Conservation (phyloP, 1,140 invertebrate species). For the Probaryconus sp. region DNA sequence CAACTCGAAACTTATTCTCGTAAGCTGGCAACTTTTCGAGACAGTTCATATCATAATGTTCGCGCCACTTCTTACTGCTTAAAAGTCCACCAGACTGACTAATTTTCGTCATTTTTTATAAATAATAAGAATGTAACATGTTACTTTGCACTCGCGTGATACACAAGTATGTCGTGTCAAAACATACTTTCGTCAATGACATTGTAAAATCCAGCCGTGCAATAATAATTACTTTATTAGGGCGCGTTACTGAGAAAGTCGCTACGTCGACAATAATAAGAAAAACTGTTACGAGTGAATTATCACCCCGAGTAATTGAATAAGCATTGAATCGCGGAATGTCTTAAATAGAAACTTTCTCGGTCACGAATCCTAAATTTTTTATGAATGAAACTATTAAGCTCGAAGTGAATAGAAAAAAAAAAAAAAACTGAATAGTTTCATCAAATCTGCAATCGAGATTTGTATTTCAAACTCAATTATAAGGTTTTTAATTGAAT, state of each 20-base stretch:
- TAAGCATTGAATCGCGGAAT: too few relatives aligned
- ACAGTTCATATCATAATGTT: slow-evolving; percentile 23
- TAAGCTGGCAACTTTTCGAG: slow-evolving; percentile 11
- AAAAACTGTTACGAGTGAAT: slow-evolving; percentile 14
- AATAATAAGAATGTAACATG: slow-evolving; percentile 4
- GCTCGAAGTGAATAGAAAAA: too few relatives aligned
- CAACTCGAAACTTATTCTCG: slow-evolving; percentile 15
- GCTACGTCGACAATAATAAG: not conserved
- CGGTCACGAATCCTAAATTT: too few relatives aligned
- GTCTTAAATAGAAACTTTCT: too few relatives aligned
- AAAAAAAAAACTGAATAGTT: too few relatives aligned
- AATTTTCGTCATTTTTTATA: not conserved
- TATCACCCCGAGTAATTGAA: slow-evolving; percentile 3
- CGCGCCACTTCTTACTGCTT: not conserved
- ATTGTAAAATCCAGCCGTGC: not conserved
- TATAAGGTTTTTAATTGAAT: too few relatives aligned
- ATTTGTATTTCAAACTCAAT: too few relatives aligned
- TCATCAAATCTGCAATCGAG: too few relatives aligned
- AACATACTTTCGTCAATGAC: slow-evolving; percentile 15
- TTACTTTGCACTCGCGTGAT: too few relatives aligned
- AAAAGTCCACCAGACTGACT: slow-evolving; percentile 7
- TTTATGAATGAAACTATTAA: too few relatives aligned
- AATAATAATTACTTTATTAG: slow-evolving; percentile 30
- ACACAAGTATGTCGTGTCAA: slow-evolving; percentile 11
- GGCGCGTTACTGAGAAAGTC: not conserved